Percentiles rank a stretch among this genome's conserved stretches.
Evolutionary conservation across 2,797 vertebrate genomes (phyloP).

Genomic region (Anableps anableps): DNA sequence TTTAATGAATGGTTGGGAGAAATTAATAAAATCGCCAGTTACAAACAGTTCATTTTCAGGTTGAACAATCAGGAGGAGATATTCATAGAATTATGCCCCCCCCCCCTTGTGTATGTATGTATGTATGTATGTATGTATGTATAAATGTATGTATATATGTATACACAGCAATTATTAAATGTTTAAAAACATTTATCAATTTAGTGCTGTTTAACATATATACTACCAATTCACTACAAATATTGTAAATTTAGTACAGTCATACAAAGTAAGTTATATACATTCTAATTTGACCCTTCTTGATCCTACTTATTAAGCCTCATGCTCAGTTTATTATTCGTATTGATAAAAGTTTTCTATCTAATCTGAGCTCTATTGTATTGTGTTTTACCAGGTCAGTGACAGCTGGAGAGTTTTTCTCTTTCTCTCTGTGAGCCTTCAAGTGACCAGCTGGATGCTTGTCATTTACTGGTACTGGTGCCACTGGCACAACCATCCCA

Average conservation of each 20-base stretch:
- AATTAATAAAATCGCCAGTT: not conserved
- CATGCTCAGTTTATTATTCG: not conserved
- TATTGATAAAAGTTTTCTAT: not conserved
- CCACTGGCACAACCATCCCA: constrained; percentile 87
- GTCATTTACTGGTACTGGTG: constrained; percentile 86
- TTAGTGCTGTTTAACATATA: too few species aligned
- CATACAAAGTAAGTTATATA: too few species aligned
- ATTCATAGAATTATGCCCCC: not conserved
- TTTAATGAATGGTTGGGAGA: not conserved
- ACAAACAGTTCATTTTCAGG: not conserved
- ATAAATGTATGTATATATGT: too few species aligned
- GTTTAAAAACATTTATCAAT: too few species aligned
- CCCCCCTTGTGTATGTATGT: too few species aligned
- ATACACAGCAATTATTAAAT: too few species aligned
- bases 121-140: too few species aligned
- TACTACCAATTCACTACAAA: too few species aligned
- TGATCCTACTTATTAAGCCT: too few species aligned
- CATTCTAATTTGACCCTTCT: too few species aligned
- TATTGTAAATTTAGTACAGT: too few species aligned
- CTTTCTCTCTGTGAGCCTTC: constrained; percentile 78
- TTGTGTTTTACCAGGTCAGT: constrained; percentile 64
- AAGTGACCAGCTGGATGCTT: constrained; percentile 74
- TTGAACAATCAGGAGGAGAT: not conserved
- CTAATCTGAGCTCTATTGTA: constrained; percentile 5
- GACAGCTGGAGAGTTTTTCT: constrained; percentile 85